Evolutionary conservation across 2,888 invertebrate species (phyloP).

Genomic region (Agonum fuliginosum): DNA sequence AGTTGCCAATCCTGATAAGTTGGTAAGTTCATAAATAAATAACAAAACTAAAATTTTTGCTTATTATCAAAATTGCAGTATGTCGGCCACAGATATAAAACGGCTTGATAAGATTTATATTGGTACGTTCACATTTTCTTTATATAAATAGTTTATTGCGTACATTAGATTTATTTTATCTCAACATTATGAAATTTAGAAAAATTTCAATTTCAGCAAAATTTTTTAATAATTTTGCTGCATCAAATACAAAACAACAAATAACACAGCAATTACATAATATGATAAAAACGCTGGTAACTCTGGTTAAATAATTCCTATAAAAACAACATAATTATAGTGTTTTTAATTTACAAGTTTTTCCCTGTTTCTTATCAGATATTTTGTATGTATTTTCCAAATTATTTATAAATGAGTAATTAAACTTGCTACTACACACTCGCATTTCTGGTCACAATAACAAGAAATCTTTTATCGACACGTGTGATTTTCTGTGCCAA

Average conservation of each 20-base stretch:
- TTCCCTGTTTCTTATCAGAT: too few relatives aligned
- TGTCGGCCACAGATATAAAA: too few relatives aligned
- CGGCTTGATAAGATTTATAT: conserved; percentile 15
- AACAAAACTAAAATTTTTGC: conserved; percentile 5
- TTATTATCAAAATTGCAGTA: conserved; percentile 16
- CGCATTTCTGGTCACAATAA: neutral
- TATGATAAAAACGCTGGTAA: too few relatives aligned
- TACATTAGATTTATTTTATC: neutral
- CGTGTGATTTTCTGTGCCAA: conserved; percentile 27
- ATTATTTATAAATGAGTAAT: conserved; percentile 9
- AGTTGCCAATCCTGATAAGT: conserved; percentile 16
- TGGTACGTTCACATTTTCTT: conserved; percentile 19
- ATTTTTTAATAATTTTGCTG: neutral
- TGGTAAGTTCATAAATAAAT: conserved; percentile 25
- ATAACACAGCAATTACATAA: neutral
- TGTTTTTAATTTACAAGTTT: too few relatives aligned
- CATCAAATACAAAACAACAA: neutral
- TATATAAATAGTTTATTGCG: neutral
- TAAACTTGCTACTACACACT: neutral
- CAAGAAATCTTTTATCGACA: conserved; percentile 11
- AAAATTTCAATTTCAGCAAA: neutral
- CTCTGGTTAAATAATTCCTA: too few relatives aligned
- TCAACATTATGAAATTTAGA: neutral
- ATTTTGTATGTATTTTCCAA: neutral
- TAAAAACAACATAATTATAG: too few relatives aligned